These are phyloP conservation scores for Scalopus aquaticus DNA, from an alignment of 2,113 vertebrate species.

Conservation along the genomic window DNA sequence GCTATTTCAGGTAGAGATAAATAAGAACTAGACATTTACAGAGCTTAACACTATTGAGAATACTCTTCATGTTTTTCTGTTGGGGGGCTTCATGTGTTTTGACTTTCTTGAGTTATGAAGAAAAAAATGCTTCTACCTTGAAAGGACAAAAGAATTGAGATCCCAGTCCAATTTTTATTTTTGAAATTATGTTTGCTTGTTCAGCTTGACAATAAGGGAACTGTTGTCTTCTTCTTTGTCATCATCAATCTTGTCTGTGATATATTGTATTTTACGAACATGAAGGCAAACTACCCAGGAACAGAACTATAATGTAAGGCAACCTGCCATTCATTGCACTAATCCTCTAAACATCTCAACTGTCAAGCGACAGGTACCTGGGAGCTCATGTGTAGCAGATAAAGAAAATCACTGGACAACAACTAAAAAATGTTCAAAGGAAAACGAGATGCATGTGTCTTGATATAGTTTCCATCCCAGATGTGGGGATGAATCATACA, in stretches of 20 bases:
- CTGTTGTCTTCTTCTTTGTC: constrained; percentile 61
- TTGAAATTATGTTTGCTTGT: constrained; percentile 73
- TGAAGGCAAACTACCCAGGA: constrained; percentile 84
- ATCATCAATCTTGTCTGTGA: constrained; percentile 72
- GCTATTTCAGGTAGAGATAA: background rate
- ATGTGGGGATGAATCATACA: constrained; percentile 19
- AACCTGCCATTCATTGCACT: constrained; percentile 89
- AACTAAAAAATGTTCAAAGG: constrained; percentile 76
- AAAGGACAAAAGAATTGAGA: constrained; percentile 59
- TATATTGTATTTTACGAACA: constrained; percentile 74
- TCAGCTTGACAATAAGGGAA: constrained; percentile 73
- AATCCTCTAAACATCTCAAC: constrained; percentile 89
- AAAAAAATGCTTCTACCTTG: constrained; percentile 51
- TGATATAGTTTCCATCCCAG: constrained; percentile 44
- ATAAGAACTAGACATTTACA: background rate
- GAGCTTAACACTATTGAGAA: background rate
- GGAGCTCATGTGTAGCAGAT: constrained; percentile 87
- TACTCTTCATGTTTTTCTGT: background rate
- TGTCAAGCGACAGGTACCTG: constrained; percentile 87
- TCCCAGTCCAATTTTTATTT: constrained; percentile 60
- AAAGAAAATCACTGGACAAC: constrained; percentile 82
- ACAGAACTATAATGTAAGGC: constrained; percentile 86
- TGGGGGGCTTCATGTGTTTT: background rate
- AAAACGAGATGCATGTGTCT: constrained; percentile 60
- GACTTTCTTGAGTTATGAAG: background rate